phyloP scores from a whole-genome alignment of 2,888 invertebrate species.

The Polyommatus icarus region DNA sequence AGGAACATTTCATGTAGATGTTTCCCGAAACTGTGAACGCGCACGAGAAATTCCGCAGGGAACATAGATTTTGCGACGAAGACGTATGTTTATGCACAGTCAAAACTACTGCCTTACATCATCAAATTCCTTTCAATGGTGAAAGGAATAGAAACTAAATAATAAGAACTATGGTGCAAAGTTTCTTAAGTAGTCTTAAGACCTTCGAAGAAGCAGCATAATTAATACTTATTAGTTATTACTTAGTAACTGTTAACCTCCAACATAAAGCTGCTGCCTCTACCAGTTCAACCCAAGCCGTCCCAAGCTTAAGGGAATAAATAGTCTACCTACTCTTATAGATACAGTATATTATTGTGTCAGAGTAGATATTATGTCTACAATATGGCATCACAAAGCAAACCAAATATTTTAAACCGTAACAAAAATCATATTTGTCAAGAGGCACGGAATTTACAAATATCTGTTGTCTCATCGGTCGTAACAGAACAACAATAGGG shows the following conservation, averaged over 20 bases:
- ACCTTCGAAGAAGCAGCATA: not conserved
- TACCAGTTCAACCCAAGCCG: no score
- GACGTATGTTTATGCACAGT: not conserved
- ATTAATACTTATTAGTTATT: not conserved
- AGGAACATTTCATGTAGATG: not conserved
- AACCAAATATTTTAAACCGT: slow-evolving; percentile 5
- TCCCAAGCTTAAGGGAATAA: not conserved
- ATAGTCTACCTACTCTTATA: not conserved
- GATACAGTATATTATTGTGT: not conserved
- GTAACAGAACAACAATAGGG: slow-evolving; percentile 31
- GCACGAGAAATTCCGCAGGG: not conserved
- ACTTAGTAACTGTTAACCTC: not conserved
- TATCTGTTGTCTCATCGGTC: slow-evolving; percentile 24
- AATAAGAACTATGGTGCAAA: not conserved
- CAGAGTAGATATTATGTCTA: not conserved
- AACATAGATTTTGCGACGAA: not conserved
- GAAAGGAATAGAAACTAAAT: not conserved
- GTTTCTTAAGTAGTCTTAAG: not conserved
- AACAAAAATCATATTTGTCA: slow-evolving; percentile 17
- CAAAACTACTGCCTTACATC: not conserved
- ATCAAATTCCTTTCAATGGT: not conserved
- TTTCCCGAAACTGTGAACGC: not conserved
- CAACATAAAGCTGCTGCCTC: not conserved
- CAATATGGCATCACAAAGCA: slow-evolving; percentile 1
- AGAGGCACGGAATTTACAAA: not conserved